phyloP scores from a whole-genome alignment of 2,888 invertebrate species.

The Diabrotica balteata region DNA sequence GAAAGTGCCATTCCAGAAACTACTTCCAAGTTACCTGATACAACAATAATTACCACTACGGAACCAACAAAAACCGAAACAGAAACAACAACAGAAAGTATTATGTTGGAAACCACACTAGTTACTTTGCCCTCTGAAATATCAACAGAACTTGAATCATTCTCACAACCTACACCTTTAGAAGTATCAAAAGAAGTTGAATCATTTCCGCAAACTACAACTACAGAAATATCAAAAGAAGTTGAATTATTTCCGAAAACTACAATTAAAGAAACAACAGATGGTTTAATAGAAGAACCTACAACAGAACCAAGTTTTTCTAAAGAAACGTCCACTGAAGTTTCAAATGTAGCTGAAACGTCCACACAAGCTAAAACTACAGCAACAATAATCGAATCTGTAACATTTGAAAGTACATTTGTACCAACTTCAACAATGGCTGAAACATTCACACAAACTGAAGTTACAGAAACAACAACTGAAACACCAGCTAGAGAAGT shows the following conservation, averaged over 20 bases:
- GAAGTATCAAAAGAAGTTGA: conserved; percentile 1
- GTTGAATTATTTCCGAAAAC: background rate
- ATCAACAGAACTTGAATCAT: too few species aligned
- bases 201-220: conserved; percentile 4
- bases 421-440: background rate
- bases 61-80: too few species aligned
- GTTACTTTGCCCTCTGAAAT: too few species aligned
- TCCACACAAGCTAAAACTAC: conserved; percentile 5
- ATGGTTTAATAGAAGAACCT: background rate
- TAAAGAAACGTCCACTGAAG: conserved; percentile 17
- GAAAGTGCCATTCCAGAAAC: conserved; percentile 9
- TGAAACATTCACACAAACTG: conserved; percentile 16
- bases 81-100: too few species aligned
- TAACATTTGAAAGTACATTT: conserved; percentile 4
- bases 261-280: background rate
- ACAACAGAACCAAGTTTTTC: conserved; percentile 8
- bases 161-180: background rate
- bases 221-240: background rate
- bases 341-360: background rate
- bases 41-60: conserved; percentile 5
- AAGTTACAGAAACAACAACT: conserved; percentile 25
- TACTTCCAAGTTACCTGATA: conserved; percentile 1
- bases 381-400: conserved; percentile 1
- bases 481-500: conserved; percentile 23
- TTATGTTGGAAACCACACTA: too few species aligned